phyloP scores from a whole-genome alignment of 2,888 invertebrate species.

The Psococerastis gibbosa region DNA sequence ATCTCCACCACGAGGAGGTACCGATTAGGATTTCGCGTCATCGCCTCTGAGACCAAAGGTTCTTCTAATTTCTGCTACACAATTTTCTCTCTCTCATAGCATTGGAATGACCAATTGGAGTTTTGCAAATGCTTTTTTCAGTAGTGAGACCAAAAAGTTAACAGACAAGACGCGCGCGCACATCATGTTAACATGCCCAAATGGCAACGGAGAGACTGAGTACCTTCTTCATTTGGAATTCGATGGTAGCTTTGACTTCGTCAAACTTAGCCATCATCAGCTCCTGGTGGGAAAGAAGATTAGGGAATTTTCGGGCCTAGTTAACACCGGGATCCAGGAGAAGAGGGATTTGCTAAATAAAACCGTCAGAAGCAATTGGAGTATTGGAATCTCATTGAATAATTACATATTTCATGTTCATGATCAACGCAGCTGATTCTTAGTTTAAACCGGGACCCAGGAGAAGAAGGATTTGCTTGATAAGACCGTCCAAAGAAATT shows the following conservation, averaged over 20 bases:
- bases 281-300: conserved; percentile 91
- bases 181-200: conserved; percentile 91
- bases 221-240: conserved; percentile 99
- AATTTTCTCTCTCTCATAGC: no score
- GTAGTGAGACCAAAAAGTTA: conserved; percentile 95
- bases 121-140: conserved; percentile 99
- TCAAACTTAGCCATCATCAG: conserved; percentile 91
- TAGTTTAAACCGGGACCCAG: no score
- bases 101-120: no score
- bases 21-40: no score
- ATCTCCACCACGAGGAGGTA: no score
- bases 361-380: conserved; percentile 94
- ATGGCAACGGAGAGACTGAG: conserved; percentile 96
- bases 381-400: no score
- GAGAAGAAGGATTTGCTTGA: no score
- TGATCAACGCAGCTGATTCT: no score
- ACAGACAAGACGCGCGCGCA: conserved; percentile 92
- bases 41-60: no score
- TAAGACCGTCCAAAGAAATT: no score
- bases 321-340: conserved; percentile 95
- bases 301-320: conserved; percentile 99
- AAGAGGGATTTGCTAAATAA: conserved; percentile 99
- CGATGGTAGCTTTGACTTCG: conserved; percentile 97
- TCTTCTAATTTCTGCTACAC: no score
- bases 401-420: no score